Evolutionary conservation across 1,140 invertebrate genomes (phyloP), one percentile per base, ranked within the genome.

Genomic region (Lineus longissimus): DNA sequence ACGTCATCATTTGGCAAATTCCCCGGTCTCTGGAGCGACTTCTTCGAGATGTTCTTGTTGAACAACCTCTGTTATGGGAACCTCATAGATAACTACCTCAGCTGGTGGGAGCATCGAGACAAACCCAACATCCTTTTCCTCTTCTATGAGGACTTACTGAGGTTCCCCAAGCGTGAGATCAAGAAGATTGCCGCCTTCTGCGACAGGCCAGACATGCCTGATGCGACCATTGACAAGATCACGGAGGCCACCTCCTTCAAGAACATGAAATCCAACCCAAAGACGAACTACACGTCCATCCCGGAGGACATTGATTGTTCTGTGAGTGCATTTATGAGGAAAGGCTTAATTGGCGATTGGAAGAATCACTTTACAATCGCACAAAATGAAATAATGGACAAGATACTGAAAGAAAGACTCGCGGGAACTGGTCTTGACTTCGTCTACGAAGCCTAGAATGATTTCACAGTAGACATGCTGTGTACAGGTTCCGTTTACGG

Each of bases 91-190:
- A 6, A 51, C n/a, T 51, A 51, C 47, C 19, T 51, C 43, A 64
- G 72, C 30, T 77, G 77, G 73, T 94, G 91, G 91, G 83, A 88
- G 22, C 81, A 83, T n/a, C 85, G 87, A 61, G 67, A 91, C 61
- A 86, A 92, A 51, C 85, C 88, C 0, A 93, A 94, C 68, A 79
- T 94, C 2, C 79, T 93, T 0, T 90, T 94, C 67, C 76, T 94
- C 29, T 92, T 87, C 67, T 95, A 91, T 72, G 92, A 95, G 82
- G 91, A 93, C 55, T 67, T 78, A 66, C 75, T 75, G 60, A 67
- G 67, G 70, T 59, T 77, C 51, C 66, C 71, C 1, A 55, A 63
- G n/a, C 15, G 29, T 29, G 68, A 69, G 41, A 64, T 81, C 22
- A 59, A 54, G 63, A 69, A 74, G 61, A 78, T 86, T 60, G 81